These are phyloP conservation scores for Sebastiscus albofasciatus DNA, from an alignment of 2,797 vertebrate species.

Conservation along the genomic window DNA sequence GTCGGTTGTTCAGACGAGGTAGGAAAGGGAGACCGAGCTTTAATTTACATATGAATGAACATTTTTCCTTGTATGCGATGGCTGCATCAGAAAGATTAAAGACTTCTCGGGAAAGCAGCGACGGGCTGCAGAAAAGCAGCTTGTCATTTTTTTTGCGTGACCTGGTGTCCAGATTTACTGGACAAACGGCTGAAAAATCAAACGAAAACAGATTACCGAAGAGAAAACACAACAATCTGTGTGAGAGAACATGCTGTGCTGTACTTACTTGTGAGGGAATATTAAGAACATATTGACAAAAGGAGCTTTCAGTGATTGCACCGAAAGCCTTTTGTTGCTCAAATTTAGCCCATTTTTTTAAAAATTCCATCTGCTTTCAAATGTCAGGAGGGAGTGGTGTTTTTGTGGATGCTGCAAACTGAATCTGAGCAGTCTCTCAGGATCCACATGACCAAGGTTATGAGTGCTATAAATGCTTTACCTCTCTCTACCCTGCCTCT, in stretches of 20 bases:
- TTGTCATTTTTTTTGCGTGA: slow-evolving; percentile 38
- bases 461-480: slow-evolving; percentile 43
- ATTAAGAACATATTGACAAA: slow-evolving; percentile 17
- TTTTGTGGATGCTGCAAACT: slow-evolving; percentile 25
- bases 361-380: slow-evolving; percentile 22
- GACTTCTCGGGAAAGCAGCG: slow-evolving; percentile 46
- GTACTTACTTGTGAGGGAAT: neutral
- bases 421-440: slow-evolving; percentile 18
- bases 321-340: slow-evolving; percentile 10
- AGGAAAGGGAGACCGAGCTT: slow-evolving; percentile 58
- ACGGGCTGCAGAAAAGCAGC: slow-evolving; percentile 28
- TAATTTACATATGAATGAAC: slow-evolving; percentile 79
- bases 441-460: slow-evolving; percentile 24
- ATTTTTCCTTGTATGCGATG: slow-evolving; percentile 54
- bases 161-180: slow-evolving; percentile 41
- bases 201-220: slow-evolving; percentile 33
- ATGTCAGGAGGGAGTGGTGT: neutral
- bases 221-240: neutral
- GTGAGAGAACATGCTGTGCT: neutral
- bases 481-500: slow-evolving; percentile 27
- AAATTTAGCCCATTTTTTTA: slow-evolving; percentile 11
- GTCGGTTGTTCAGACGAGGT: slow-evolving; percentile 54
- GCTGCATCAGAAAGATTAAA: slow-evolving; percentile 77
- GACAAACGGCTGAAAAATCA: slow-evolving; percentile 26
- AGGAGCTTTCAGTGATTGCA: slow-evolving; percentile 15